phyloP scores from a whole-genome alignment of 2,797 vertebrate genomes.

The Poeciliopsis presidionis region DNA sequence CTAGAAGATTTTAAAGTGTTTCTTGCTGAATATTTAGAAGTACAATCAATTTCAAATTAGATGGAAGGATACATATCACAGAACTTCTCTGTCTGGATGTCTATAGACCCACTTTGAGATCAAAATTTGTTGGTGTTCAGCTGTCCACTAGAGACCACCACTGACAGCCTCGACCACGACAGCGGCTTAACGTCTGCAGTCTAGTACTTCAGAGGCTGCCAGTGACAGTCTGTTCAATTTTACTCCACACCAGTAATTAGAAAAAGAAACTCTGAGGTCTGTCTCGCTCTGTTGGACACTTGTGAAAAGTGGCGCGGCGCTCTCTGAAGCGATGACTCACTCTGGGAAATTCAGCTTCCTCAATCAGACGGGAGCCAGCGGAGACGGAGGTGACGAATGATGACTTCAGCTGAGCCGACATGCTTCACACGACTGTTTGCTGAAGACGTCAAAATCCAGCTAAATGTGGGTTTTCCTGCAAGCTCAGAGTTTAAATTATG shows the following conservation, averaged over 20 bases:
- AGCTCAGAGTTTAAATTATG: not conserved
- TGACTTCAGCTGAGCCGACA: not conserved
- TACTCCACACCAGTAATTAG: slow-evolving; percentile 6
- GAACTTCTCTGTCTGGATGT: not conserved
- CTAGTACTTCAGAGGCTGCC: slow-evolving; percentile 12
- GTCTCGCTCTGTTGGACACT: not conserved
- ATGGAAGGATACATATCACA: not conserved
- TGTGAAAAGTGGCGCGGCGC: not conserved
- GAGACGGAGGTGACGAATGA: not conserved
- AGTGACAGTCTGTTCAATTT: slow-evolving; percentile 2
- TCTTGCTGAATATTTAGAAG: not conserved
- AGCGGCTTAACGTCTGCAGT: not conserved
- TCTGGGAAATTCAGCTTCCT: slow-evolving; percentile 16
- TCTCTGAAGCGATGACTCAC: not conserved
- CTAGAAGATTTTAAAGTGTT: not conserved
- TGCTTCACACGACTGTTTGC: not conserved
- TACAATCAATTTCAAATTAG: not conserved
- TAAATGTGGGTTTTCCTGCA: not conserved
- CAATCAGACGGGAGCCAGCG: not conserved
- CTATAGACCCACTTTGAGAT: not conserved
- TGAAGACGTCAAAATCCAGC: not conserved
- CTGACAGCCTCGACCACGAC: not conserved
- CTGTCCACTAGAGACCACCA: not conserved
- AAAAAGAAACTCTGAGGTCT: not conserved
- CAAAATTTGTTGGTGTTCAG: not conserved